A percentile compares a stretch with the other conserved stretches of the same genome.
Evolutionary conservation across 2,888 invertebrate species (phyloP).

Genomic region (Eupsilia transversa): DNA sequence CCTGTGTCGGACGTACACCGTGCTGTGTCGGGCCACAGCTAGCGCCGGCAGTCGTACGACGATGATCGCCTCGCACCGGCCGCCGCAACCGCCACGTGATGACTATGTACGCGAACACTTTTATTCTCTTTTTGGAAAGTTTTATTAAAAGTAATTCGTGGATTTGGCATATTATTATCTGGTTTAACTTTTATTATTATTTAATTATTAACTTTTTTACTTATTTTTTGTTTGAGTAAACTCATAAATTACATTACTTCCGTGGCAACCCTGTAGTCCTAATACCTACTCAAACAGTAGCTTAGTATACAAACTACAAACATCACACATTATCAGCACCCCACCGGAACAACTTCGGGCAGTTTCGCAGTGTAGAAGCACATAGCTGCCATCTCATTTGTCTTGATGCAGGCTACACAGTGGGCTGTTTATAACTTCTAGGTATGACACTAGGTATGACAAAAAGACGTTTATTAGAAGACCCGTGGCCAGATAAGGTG

Average conservation of each 20-base stretch:
- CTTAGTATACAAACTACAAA: too few species aligned
- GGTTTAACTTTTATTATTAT: slow-evolving; percentile 3
- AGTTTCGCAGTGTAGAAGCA: too few species aligned
- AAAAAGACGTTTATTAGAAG: too few species aligned
- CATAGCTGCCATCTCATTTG: too few species aligned
- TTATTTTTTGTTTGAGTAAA: too few species aligned
- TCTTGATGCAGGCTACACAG: too few species aligned
- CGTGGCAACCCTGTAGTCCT: not conserved
- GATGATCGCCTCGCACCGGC: slow-evolving; percentile 5
- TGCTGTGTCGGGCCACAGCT: slow-evolving; percentile 35
- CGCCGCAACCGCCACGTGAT: slow-evolving; percentile 22
- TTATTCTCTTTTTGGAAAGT: slow-evolving; percentile 21
- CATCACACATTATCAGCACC: too few species aligned
- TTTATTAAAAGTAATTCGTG: slow-evolving; percentile 44
- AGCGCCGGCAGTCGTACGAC: slow-evolving; percentile 20
- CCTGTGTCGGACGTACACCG: slow-evolving; percentile 69
- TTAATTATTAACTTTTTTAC: too few species aligned
- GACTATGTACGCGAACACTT: slow-evolving; percentile 47
- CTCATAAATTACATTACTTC: not conserved
- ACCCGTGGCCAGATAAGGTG: too few species aligned
- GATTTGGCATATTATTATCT: slow-evolving; percentile 6
- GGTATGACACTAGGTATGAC: too few species aligned
- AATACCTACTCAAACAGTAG: not conserved
- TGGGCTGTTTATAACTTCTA: too few species aligned
- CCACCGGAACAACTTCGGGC: too few species aligned